Base-by-base conservation (phyloP, 2,113 vertebrate genomes). In the Australoheros scitulus region DNA sequence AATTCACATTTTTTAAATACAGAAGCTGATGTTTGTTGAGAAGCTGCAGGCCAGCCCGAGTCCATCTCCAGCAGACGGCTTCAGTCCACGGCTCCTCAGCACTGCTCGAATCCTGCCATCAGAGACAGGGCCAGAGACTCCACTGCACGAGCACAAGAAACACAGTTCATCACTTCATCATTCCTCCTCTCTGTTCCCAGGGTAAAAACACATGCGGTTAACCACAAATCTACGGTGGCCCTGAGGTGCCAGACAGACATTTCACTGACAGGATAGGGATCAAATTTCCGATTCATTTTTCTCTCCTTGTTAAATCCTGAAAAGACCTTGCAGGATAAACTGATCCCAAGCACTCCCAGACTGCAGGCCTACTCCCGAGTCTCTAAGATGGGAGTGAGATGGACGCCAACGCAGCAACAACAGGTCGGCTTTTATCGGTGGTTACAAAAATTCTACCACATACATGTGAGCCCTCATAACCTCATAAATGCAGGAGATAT, bases 31-130 rank as follows among this genome's bases (percentile, higher is more conserved):
- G 22, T 64, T 63, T 63, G 13, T 52, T 32, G 22, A 61, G 4
- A n/a, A 36, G 38, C 43, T 50, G 5, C 24, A 29, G 24, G 15
- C 43, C 2, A 9, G 9, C 1, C 41, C 11, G 8, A 68, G 63
- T 47, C 64, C 41, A 0, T 68, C 38, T 68, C 41, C 11, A 26
- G 64, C 15, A 32, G 24, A 70, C 43, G 17, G 57, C 52, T 56
- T 5, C 1, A 47, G 50, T 32, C 43, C 32, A 26, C 17, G 5
- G 6, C 9, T 76, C 20, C 32, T 95, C 94, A 96, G 87, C 95
- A 98, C 90, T 98, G 98, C 82, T 99, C 97, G 90, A 99, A 98
- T 52, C 98, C 98, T 10, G 98, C 98, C 97, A 99, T 99, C 85
- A 99, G 96, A 6, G 98, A 99, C 43, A 99, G 95, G 11, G 98